These are phyloP conservation scores for Cacatua alba DNA, from an alignment of 2,113 vertebrate species.

Conservation along the genomic window DNA sequence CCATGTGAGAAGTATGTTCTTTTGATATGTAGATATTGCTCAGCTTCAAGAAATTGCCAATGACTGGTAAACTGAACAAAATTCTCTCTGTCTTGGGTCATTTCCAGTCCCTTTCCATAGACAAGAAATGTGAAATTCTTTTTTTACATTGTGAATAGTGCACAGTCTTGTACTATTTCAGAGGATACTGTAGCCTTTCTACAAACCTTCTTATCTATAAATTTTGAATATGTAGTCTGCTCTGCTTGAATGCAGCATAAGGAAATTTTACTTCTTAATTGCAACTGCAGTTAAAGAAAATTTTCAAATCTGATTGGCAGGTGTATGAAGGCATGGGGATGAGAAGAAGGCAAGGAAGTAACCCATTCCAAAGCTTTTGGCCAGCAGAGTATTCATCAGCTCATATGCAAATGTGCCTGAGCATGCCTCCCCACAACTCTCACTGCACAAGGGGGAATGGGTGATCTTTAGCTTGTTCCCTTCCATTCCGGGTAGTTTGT, in stretches of 20 bases:
- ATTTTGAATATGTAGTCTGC: background rate
- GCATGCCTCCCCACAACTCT: background rate
- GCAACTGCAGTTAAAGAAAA: background rate
- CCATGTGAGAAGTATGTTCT: background rate
- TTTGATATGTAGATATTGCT: background rate
- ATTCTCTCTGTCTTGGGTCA: background rate
- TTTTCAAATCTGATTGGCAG: background rate
- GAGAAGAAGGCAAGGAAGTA: background rate
- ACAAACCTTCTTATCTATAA: background rate
- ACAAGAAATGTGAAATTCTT: background rate
- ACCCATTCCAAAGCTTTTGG: background rate
- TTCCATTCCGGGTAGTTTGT: background rate
- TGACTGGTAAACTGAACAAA: background rate
- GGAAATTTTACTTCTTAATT: background rate
- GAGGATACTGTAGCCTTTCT: background rate
- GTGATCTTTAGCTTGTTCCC: background rate
- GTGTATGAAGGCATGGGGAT: background rate
- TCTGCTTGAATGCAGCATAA: background rate
- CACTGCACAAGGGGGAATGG: background rate
- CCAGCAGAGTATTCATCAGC: background rate
- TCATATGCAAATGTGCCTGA: background rate
- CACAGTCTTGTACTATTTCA: background rate
- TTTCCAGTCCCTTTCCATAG: background rate
- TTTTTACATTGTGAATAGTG: background rate
- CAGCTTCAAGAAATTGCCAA: background rate